A percentile compares a stretch with the other conserved stretches of the same genome.
Evolutionary conservation across 2,113 vertebrate species (phyloP).

Genomic region (Chaetodon trifascialis): DNA sequence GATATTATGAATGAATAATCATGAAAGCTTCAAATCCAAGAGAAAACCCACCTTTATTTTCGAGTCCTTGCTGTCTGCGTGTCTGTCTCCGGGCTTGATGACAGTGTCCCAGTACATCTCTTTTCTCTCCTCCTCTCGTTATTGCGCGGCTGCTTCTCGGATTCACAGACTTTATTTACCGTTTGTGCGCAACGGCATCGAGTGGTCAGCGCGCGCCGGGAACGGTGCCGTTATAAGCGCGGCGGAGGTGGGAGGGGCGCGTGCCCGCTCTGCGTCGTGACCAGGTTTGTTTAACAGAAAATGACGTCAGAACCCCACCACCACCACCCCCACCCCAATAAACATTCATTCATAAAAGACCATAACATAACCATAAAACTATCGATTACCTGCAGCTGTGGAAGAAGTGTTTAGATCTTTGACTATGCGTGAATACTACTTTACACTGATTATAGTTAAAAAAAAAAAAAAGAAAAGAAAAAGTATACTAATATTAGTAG

Average conservation of each 20-base stretch:
- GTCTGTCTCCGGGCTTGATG: conserved; percentile 52
- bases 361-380: no score
- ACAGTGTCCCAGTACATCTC: conserved; percentile 70
- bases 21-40: neutral
- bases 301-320: conserved; percentile 74
- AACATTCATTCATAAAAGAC: conserved; percentile 79
- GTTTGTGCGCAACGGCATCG: neutral
- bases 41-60: conserved; percentile 62
- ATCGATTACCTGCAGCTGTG: no score
- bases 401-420: no score
- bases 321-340: conserved; percentile 16
- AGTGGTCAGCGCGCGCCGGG: conserved; percentile 47
- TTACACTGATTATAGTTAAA: no score
- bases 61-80: conserved; percentile 43
- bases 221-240: conserved; percentile 77
- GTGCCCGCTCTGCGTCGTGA: conserved; percentile 81
- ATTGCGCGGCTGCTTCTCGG: neutral
- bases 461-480: no score
- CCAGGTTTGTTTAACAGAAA: conserved; percentile 57
- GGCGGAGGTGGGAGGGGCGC: conserved; percentile 66
- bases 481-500: no score
- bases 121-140: neutral
- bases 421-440: no score
- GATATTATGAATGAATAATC: neutral
- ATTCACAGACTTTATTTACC: conserved; percentile 7